Evolutionary conservation across 1,140 invertebrate species (phyloP).

Genomic region (Drosophila jambulina): DNA sequence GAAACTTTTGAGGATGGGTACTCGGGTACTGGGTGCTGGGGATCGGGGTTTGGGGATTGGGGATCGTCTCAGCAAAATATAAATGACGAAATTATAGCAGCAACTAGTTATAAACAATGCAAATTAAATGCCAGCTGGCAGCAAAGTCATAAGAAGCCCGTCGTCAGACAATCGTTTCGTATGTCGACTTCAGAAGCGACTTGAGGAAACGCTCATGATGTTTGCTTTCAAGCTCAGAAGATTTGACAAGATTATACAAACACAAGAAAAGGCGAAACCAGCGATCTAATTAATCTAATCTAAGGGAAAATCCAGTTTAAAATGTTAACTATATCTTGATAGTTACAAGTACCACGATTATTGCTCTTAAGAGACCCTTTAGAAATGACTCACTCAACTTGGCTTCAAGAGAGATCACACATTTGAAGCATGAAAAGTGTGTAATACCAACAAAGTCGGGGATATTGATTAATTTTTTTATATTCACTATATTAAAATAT

Average conservation of each 20-base stretch:
- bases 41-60: neutral
- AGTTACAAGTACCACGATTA: neutral
- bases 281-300: neutral
- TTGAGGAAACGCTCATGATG: neutral
- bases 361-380: neutral
- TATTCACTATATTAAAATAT: constrained; percentile 10
- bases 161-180: constrained; percentile 8
- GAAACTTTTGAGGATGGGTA: constrained; percentile 25
- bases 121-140: constrained; percentile 67
- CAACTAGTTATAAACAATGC: constrained; percentile 72
- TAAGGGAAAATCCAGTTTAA: neutral
- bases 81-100: constrained; percentile 75
- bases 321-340: neutral
- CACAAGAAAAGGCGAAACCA: neutral
- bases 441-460: neutral
- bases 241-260: neutral
- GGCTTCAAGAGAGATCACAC: neutral
- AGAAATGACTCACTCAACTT: neutral
- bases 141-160: constrained; percentile 10
- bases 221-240: neutral
- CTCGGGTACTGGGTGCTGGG: neutral
- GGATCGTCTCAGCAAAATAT: constrained; percentile 53
- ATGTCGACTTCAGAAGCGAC: constrained; percentile 9
- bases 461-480: neutral
- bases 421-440: neutral